Evolutionary conservation across 2,888 invertebrate genomes (phyloP).

Genomic region (Baccha elongata): DNA sequence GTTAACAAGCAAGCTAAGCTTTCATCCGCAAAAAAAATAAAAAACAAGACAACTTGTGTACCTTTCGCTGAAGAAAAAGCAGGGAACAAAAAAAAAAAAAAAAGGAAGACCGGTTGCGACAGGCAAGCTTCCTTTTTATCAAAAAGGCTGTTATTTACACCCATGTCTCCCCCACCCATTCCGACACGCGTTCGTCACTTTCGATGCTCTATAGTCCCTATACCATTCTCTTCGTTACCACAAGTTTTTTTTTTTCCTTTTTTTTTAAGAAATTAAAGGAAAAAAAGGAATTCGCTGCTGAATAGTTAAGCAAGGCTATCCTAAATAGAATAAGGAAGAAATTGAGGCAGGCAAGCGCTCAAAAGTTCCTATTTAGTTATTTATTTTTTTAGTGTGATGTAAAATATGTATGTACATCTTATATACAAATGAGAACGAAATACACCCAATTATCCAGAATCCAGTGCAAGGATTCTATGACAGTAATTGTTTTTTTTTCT

Average conservation of each 20-base stretch:
- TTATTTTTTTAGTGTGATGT: slow-evolving; percentile 58
- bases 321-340: slow-evolving; percentile 14
- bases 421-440: slow-evolving; percentile 38
- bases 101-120: slow-evolving; percentile 47
- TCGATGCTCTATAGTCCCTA: too few species aligned
- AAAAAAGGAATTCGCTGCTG: slow-evolving; percentile 15
- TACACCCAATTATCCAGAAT: slow-evolving; percentile 10
- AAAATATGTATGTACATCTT: slow-evolving; percentile 48
- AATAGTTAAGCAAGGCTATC: slow-evolving; percentile 23
- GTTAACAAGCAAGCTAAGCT: slow-evolving; percentile 74
- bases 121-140: slow-evolving; percentile 59
- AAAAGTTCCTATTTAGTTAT: slow-evolving; percentile 56
- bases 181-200: neutral
- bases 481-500: slow-evolving; percentile 63
- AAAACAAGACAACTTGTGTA: slow-evolving; percentile 11
- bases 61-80: slow-evolving; percentile 25
- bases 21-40: slow-evolving; percentile 26
- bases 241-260: neutral
- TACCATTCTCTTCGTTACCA: slow-evolving; percentile 6
- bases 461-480: slow-evolving; percentile 36
- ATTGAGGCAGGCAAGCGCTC: slow-evolving; percentile 24
- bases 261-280: neutral
- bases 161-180: slow-evolving; percentile 8
- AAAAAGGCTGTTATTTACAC: slow-evolving; percentile 67
- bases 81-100: slow-evolving; percentile 35